A percentile compares a stretch with the other conserved stretches of the same genome.
phyloP scores from a whole-genome alignment of 2,888 invertebrate species.

The Mellilla xanthometata region DNA sequence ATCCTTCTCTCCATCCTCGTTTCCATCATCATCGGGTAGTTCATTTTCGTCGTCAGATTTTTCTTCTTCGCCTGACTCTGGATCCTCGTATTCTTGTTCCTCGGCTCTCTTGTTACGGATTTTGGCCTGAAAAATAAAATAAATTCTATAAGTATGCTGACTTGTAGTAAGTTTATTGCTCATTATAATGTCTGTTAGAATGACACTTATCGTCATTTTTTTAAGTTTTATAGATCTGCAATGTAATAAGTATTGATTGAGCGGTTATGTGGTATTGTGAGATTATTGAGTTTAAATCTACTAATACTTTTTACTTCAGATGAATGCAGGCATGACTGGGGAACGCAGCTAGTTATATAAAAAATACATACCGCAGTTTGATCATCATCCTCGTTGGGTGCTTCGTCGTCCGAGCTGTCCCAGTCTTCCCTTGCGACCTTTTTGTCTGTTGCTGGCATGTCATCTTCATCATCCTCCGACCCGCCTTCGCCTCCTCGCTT shows the following conservation, averaged over 20 bases:
- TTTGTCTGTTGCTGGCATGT: conserved; percentile 45
- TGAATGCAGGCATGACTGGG: no score
- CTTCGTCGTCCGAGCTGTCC: conserved; percentile 87
- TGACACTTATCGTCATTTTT: no score
- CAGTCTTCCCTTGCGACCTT: conserved; percentile 52
- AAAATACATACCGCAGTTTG: conserved; percentile 66
- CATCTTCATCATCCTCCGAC: conserved; percentile 67
- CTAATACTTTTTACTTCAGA: no score
- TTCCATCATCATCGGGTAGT: conserved; percentile 44
- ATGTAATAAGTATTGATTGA: no score
- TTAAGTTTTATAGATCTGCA: no score
- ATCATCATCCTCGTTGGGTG: conserved; percentile 81
- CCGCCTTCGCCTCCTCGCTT: conserved; percentile 50
- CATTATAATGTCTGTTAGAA: no score
- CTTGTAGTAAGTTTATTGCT: no score
- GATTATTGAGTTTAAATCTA: no score
- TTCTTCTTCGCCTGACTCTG: conserved; percentile 83
- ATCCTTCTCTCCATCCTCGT: conserved; percentile 45
- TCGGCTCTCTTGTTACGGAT: conserved; percentile 81
- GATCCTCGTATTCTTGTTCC: conserved; percentile 86
- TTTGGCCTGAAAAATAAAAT: conserved; percentile 59
- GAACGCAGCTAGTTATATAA: no score
- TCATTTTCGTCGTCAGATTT: conserved; percentile 77
- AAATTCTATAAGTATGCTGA: no score
- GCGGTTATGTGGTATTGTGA: no score